These are phyloP conservation scores for Leptinotarsa tumamoca DNA, from an alignment of 2,888 invertebrate species.

Conservation along the genomic window DNA sequence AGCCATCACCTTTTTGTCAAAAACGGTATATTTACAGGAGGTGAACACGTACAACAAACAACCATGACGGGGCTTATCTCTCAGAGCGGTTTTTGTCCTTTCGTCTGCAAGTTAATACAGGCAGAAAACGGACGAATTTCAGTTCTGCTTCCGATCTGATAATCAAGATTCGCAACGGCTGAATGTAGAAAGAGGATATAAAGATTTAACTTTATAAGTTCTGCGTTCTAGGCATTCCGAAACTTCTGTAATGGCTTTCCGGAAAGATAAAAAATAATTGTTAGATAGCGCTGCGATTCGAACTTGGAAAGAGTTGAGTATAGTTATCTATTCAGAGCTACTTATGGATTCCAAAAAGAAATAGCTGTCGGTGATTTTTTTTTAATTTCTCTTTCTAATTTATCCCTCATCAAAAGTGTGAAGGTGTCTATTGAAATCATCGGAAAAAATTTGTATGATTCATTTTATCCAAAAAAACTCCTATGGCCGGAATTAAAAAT, in stretches of 20 bases:
- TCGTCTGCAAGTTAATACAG: not conserved
- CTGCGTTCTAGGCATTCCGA: not conserved
- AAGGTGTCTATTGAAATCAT: too few species aligned
- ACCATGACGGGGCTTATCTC: not conserved
- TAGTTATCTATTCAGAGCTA: not conserved
- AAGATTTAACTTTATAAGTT: not conserved
- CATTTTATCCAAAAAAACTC: too few species aligned
- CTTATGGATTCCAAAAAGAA: too few species aligned
- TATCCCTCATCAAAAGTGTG: too few species aligned
- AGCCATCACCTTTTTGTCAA: not conserved
- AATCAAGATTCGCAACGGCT: not conserved
- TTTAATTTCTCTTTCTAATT: too few species aligned
- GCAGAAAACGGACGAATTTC: not conserved
- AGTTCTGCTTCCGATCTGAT: not conserved
- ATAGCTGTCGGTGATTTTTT: too few species aligned
- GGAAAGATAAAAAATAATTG: not conserved
- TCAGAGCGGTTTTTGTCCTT: not conserved
- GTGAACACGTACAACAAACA: not conserved
- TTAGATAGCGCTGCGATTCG: too few species aligned
- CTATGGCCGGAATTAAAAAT: too few species aligned
- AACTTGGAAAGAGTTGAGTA: too few species aligned
- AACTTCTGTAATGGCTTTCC: slow-evolving; percentile 5
- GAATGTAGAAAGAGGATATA: not conserved
- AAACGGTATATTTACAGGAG: not conserved
- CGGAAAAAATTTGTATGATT: too few species aligned